Conservation (phyloP, 2,113 vertebrate species). For the Saccopteryx bilineata region DNA sequence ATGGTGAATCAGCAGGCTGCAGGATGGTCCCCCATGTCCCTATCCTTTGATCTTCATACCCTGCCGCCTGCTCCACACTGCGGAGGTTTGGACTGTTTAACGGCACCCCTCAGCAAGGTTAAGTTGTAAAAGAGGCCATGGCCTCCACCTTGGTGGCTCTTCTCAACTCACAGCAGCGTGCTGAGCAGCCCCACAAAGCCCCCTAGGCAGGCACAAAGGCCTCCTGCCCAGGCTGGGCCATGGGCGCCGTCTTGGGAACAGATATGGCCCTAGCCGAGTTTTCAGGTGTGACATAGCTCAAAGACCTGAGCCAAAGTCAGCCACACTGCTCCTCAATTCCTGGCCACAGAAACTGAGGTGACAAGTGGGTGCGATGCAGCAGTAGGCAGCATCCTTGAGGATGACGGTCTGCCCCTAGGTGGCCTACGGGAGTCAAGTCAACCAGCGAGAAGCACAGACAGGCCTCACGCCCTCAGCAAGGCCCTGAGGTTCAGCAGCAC, state of each 20-base stretch:
- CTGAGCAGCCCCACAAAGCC: neutral
- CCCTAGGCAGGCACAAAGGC: neutral
- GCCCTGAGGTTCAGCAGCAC: neutral
- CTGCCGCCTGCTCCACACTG: neutral
- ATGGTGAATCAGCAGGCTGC: neutral
- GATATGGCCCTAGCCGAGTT: neutral
- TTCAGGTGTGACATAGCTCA: neutral
- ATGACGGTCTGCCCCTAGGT: neutral
- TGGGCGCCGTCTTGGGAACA: neutral
- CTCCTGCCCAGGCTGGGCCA: neutral
- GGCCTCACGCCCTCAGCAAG: neutral
- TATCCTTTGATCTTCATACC: neutral
- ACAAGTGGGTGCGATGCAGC: rapidly evolving
- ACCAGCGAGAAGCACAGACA: neutral
- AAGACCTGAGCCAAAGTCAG: neutral
- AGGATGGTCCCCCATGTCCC: neutral
- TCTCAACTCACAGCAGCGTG: neutral
- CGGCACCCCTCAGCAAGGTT: neutral
- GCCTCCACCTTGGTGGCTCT: too few relatives aligned
- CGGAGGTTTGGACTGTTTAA: neutral
- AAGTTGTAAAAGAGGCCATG: neutral
- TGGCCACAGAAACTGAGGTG: neutral
- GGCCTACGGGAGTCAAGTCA: neutral
- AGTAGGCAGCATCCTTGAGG: neutral
- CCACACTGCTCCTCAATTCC: neutral